Percentiles rank a stretch among this genome's conserved stretches.
phyloP scores from a whole-genome alignment of 2,888 invertebrate species.

The Drosophila lacicola region DNA sequence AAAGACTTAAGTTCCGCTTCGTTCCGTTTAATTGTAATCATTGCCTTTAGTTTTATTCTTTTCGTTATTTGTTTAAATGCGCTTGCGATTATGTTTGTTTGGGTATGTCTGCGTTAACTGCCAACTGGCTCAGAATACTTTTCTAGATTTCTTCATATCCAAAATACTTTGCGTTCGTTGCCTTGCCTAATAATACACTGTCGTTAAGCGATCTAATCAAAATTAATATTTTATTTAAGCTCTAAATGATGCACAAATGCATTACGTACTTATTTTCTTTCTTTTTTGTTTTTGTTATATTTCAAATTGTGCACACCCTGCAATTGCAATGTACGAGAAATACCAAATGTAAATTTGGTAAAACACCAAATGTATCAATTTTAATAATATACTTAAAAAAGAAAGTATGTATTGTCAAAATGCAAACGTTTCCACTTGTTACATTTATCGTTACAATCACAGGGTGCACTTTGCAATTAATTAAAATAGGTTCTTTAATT shows the following conservation, averaged over 20 bases:
- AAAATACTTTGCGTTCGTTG: constrained; percentile 62
- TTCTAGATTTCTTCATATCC: constrained; percentile 26
- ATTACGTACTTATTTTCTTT: constrained; percentile 47
- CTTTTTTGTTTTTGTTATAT: constrained; percentile 5
- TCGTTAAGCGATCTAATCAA: constrained; percentile 40
- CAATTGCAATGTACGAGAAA: constrained; percentile 9
- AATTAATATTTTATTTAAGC: constrained; percentile 52
- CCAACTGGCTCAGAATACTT: constrained; percentile 52
- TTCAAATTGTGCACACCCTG: constrained; percentile 15
- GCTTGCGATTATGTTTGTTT: constrained; percentile 75
- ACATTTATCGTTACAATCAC: constrained; percentile 8
- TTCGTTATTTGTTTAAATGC: constrained; percentile 62
- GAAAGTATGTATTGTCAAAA: constrained; percentile 10
- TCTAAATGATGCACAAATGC: constrained; percentile 68
- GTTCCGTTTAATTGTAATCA: constrained; percentile 56
- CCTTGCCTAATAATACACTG: constrained; percentile 50
- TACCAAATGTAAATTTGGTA: neutral
- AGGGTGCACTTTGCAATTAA: neutral
- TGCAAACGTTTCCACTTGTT: neutral
- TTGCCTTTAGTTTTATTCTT: constrained; percentile 30
- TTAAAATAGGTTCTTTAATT: constrained; percentile 43
- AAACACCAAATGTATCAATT: constrained; percentile 2
- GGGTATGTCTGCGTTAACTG: constrained; percentile 73
- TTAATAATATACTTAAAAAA: neutral
- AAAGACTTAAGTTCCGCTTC: constrained; percentile 71